Evolutionary conservation across 64 coral and sea anemone genomes (phyloP), one percentile per base, ranked within the genome.

Genomic region (Dendronephthya gigantea): DNA sequence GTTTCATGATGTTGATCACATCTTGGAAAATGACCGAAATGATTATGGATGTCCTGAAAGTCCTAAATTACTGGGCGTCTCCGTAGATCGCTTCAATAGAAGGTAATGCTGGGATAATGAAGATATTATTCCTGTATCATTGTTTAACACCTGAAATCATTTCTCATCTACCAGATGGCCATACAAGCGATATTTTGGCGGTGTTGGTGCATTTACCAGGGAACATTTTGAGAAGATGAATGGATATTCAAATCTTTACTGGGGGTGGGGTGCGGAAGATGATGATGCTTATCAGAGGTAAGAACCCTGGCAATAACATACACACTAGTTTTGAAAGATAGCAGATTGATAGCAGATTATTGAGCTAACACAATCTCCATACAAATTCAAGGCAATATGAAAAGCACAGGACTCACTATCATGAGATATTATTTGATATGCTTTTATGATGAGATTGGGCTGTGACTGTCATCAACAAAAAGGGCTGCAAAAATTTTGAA

Each of bases 151-250:
- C n/a, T n/a, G 32, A 9, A 7, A 79, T 2, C 4, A 36, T 34
- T 0, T 17, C 10, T 10, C 13, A 25, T 74, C n/a, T 28, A 74
- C 37, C 22, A 79, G 72, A 39, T 37, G 72, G 72, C 31, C 36
- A 39, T 79, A 79, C 36, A 36, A 34, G 30, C 31, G 32, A 79
- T 79, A 79, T 35, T 79, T 79, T 79, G 72, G 72, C 36, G 72
- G 72, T 0, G 72, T 79, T 8, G 72, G 72, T 15, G 72, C 72
- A 35, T 79, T 79, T 19, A 37, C 9, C 15, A 79, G 22, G 17
- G 72, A 79, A 37, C 72, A 79, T 28, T 79, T 33, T 79, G 72
- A 79, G 29, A 79, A 79, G 36, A 79, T 79, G 30, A 79, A 79
- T 79, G 72, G 72, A 37, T 79, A 79, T 39, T 79, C 72, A 12